Evolutionary conservation across 2,113 vertebrate genomes (phyloP).

Genomic region (Percina caprodes): DNA sequence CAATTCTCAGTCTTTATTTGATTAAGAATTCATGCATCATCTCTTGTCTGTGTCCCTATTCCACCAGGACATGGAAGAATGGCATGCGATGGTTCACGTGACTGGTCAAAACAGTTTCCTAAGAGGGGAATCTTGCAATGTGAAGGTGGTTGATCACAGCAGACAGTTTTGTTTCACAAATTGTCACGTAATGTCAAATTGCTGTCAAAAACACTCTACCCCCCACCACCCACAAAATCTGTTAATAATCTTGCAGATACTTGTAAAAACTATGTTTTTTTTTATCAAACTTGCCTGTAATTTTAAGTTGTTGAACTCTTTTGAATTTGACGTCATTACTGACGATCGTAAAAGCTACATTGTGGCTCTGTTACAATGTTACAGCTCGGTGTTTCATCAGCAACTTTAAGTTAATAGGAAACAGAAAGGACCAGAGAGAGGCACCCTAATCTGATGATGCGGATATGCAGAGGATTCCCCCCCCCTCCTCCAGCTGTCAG

Average conservation of each 20-base stretch:
- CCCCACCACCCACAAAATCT: background rate
- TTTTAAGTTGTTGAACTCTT: background rate
- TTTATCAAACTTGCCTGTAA: background rate
- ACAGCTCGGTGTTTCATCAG: conserved; percentile 69
- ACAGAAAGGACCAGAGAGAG: conserved; percentile 68
- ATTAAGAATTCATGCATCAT: conserved; percentile 80
- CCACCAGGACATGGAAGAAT: conserved; percentile 50
- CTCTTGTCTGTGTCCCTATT: conserved; percentile 51
- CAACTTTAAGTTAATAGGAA: conserved; percentile 66
- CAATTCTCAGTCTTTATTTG: conserved; percentile 66
- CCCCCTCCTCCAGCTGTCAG: conserved; percentile 48
- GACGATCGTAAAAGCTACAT: conserved; percentile 10
- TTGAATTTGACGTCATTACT: background rate
- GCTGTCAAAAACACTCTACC: conserved; percentile 40
- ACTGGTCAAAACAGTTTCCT: conserved; percentile 43
- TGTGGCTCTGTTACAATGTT: conserved; percentile 37
- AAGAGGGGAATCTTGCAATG: conserved; percentile 19
- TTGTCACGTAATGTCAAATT: conserved; percentile 62
- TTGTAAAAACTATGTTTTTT: background rate
- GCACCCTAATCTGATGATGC: conserved; percentile 76
- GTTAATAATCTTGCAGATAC: background rate
- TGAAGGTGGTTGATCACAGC: conserved; percentile 68
- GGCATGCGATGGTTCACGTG: conserved; percentile 44
- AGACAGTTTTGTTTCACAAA: conserved; percentile 72
- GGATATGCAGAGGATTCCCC: conserved; percentile 52